Evolutionary conservation across 2,888 invertebrate genomes (phyloP).

Genomic region (Lithophane leautieri): DNA sequence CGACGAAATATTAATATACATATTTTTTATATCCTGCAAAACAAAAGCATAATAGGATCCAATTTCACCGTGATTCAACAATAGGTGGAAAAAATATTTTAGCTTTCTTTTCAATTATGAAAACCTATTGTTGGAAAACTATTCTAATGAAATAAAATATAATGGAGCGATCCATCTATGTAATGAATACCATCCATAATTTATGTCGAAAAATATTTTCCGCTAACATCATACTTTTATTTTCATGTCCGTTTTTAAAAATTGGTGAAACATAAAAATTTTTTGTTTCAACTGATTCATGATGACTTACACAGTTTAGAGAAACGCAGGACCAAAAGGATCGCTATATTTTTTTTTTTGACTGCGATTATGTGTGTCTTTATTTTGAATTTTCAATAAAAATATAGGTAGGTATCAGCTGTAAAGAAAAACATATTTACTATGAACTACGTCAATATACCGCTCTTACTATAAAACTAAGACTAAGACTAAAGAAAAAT

Average conservation of each 20-base stretch:
- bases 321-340: too few relatives aligned
- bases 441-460: background rate
- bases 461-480: background rate
- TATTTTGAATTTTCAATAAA: background rate
- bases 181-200: constrained; percentile 27
- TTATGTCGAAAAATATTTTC: constrained; percentile 10
- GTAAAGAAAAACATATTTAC: background rate
- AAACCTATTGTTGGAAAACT: constrained; percentile 35
- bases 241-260: background rate
- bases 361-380: background rate
- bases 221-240: background rate
- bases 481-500: background rate
- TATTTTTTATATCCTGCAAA: background rate
- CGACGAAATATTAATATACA: background rate
- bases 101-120: constrained; percentile 35
- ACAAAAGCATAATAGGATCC: constrained; percentile 17
- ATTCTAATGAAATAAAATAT: constrained; percentile 25
- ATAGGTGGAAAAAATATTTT: constrained; percentile 42
- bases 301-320: too few relatives aligned
- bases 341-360: background rate
- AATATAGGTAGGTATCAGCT: too few relatives aligned
- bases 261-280: background rate
- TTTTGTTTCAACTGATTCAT: background rate
- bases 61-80: constrained; percentile 26
- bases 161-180: background rate